Base-by-base conservation (phyloP, 2,113 vertebrate genomes). In the Ceyx cyanopectus region DNA sequence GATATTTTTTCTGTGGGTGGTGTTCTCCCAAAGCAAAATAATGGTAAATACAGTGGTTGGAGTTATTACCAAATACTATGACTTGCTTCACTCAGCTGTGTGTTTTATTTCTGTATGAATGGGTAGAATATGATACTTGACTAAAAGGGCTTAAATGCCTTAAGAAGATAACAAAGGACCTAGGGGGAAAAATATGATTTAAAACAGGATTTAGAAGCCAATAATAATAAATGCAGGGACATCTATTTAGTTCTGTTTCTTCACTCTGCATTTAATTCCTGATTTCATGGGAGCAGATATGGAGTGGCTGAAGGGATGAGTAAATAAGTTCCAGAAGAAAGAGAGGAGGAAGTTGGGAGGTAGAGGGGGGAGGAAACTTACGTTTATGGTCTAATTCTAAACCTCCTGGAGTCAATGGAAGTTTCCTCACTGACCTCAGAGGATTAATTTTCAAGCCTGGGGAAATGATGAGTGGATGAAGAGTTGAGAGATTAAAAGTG, bases 381-480 rank as follows among this genome's bases (percentile, higher is more conserved):
- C 94, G 46, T 85, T 37, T 56, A 81, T 0, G 5, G 19, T 95
- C 90, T 92, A 91, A 95, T 96, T 94, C 83, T 91, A 85, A 97
- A 72, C 79, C 90, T 94, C 43, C 51, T 73, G 86, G 63, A 96
- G 81, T 87, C 67, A 73, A 4, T 94, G 86, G 60, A 92, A 96
- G 92, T 87, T 90, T 96, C 91, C 93, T 85, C 43, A 53, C 45
- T 72, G 84, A 95, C 69, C 83, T 94, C 76, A 85, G 87, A 85
- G 89, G 84, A 81, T 94, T 95, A 83, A 87, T 94, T 92, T 89
- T 93, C 81, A 87, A 94, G 89, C 83, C 81, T 94, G 34, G 73
- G 90, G 93, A 93, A 97, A 94, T 96, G 96, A 97, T 95, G 97
- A 95, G 92, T 90, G 80, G 40, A 87, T 96, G 94, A 97, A 94